phyloP scores from a whole-genome alignment of 2,797 vertebrate genomes.

The Gymnoscopelus braueri region DNA sequence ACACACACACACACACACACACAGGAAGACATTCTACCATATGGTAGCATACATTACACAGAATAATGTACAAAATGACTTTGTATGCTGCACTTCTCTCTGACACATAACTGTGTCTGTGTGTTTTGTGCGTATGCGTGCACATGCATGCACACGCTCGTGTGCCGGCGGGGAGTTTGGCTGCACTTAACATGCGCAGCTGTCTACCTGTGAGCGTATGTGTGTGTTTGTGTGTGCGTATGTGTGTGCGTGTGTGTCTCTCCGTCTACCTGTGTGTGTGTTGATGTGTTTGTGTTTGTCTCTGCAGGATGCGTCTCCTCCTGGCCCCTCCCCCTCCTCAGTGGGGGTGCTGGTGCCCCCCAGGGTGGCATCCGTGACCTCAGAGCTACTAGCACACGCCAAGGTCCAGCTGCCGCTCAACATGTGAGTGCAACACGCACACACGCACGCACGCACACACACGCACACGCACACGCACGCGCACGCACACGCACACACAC shows the following conservation, averaged over 20 bases:
- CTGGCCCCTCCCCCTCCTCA: conserved; percentile 80
- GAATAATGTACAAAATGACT: too few relatives aligned
- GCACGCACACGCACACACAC: neutral
- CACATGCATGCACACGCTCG: too few relatives aligned
- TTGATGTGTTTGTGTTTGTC: conserved; percentile 29
- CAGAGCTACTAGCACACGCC: conserved; percentile 89
- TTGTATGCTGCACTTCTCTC: too few relatives aligned
- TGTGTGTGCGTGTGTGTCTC: conserved; percentile 1
- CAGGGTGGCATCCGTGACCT: conserved; percentile 86
- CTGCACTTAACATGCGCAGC: too few relatives aligned
- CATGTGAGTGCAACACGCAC: conserved; percentile 86
- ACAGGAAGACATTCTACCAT: too few relatives aligned
- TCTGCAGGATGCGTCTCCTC: conserved; percentile 85
- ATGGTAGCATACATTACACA: too few relatives aligned
- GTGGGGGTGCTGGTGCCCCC: conserved; percentile 80
- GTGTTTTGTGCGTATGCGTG: too few relatives aligned
- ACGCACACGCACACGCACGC: too few relatives aligned
- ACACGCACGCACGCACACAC: neutral
- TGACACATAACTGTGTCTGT: too few relatives aligned
- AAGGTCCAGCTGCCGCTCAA: conserved; percentile 97
- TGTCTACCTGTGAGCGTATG: neutral
- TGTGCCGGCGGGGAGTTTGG: too few relatives aligned
- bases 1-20: too few relatives aligned
- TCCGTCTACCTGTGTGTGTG: conserved; percentile 8
- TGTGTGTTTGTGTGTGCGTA: neutral